These are phyloP conservation scores for Fundulus diaphanus DNA, from an alignment of 2,797 vertebrate species.

Conservation along the genomic window DNA sequence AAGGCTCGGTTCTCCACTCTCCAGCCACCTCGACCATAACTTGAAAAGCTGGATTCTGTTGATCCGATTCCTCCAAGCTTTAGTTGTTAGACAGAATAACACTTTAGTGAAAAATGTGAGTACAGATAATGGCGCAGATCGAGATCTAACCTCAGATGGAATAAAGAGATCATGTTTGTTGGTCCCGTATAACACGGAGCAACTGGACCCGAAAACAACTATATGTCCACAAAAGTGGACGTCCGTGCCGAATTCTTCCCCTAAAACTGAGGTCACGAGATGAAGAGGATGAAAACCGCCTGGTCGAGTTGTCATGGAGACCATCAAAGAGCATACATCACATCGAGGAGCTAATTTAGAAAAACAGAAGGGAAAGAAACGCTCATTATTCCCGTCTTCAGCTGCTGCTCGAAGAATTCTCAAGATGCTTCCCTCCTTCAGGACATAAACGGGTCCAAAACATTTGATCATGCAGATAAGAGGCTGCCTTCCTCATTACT, in stretches of 20 bases:
- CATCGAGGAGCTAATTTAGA: slow-evolving; percentile 15
- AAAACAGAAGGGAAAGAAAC: slow-evolving; percentile 3
- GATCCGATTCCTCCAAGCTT: background rate
- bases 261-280: too few species aligned
- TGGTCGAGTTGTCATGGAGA: slow-evolving; percentile 52
- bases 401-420: slow-evolving; percentile 18
- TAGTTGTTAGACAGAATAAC: background rate
- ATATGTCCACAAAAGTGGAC: too few species aligned
- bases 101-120: too few species aligned
- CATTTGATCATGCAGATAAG: background rate
- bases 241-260: too few species aligned
- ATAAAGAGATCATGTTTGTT: too few species aligned
- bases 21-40: too few species aligned
- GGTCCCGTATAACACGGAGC: too few species aligned
- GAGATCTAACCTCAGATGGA: too few species aligned
- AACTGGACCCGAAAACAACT: too few species aligned
- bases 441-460: background rate
- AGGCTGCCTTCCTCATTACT: slow-evolving; percentile 18
- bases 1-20: background rate
- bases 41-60: too few species aligned
- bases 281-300: slow-evolving; percentile 5
- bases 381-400: slow-evolving; percentile 22
- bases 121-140: too few species aligned
- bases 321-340: slow-evolving; percentile 1
- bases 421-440: slow-evolving; percentile 12